Evolutionary conservation across 1,140 invertebrate genomes (phyloP).

Genomic region (Condylostylus longicornis): DNA sequence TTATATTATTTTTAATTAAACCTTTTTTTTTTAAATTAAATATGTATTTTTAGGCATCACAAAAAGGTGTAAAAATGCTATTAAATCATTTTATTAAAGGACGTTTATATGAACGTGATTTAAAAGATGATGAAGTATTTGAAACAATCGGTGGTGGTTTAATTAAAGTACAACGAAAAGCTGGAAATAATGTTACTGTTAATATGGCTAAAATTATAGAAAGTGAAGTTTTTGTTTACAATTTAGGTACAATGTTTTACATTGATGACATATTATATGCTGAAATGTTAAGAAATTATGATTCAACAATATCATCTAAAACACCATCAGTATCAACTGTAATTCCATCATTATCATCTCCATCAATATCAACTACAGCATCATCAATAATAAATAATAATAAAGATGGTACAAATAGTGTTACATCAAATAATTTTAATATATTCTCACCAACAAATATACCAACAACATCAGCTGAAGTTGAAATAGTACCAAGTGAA

Average conservation of each 20-base stretch:
- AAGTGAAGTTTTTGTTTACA: slow-evolving; percentile 45
- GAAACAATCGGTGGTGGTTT: slow-evolving; percentile 38
- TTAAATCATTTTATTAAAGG: slow-evolving; percentile 47
- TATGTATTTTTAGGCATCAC: slow-evolving; percentile 24
- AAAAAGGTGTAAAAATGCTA: slow-evolving; percentile 37
- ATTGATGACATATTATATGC: slow-evolving; percentile 40
- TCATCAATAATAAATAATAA: slow-evolving; percentile 14
- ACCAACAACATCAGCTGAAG: slow-evolving; percentile 20
- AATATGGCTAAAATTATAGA: slow-evolving; percentile 41
- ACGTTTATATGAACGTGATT: slow-evolving; percentile 40
- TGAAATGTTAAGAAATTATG: slow-evolving; percentile 27
- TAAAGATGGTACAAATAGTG: slow-evolving; percentile 11
- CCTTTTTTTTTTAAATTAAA: background rate
- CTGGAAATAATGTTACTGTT: slow-evolving; percentile 36
- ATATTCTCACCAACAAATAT: no score
- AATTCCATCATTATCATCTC: no score
- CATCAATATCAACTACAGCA: no score
- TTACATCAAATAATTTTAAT: slow-evolving; percentile 4
- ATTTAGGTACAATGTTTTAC: slow-evolving; percentile 45
- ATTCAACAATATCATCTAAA: slow-evolving; percentile 16
- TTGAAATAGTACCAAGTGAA: slow-evolving; percentile 35
- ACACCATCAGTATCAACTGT: slow-evolving; percentile 13
- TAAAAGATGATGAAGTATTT: slow-evolving; percentile 36
- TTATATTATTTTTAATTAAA: background rate
- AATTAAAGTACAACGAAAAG: slow-evolving; percentile 35